Evolutionary conservation across 2,888 invertebrate genomes (phyloP).

Genomic region (Merodon equestris): DNA sequence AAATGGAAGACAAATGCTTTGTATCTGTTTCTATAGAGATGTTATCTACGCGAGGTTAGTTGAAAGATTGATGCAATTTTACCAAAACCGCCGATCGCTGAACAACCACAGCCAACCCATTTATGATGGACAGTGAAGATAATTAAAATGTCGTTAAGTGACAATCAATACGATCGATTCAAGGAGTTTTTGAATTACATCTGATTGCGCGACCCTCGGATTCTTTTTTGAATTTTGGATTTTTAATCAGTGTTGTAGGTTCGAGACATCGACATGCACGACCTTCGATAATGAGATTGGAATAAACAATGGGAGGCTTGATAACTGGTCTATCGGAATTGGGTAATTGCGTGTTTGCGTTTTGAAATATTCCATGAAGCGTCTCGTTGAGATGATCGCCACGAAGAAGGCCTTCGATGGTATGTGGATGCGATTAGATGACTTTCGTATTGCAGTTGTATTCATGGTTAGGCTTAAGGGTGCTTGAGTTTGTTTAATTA

Average conservation of each 20-base stretch:
- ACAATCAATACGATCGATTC: constrained; percentile 22
- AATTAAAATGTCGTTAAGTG: constrained; percentile 49
- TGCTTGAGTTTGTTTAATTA: too few relatives aligned
- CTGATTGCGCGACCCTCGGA: constrained; percentile 24
- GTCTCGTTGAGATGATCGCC: too few relatives aligned
- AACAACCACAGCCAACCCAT: too few relatives aligned
- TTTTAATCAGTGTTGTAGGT: constrained; percentile 6
- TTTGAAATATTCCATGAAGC: too few relatives aligned
- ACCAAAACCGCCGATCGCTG: too few relatives aligned
- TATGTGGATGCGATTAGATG: too few relatives aligned
- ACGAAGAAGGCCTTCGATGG: too few relatives aligned
- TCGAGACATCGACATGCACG: constrained; percentile 13
- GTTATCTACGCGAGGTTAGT: too few relatives aligned
- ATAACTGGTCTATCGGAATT: constrained; percentile 1
- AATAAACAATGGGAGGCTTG: constrained; percentile 24
- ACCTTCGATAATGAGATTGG: constrained; percentile 10
- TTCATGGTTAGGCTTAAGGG: neutral
- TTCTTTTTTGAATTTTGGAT: neutral
- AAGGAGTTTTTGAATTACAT: constrained; percentile 1
- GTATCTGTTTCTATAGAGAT: too few relatives aligned
- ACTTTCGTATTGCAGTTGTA: too few relatives aligned
- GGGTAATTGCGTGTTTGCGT: neutral
- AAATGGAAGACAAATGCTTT: too few relatives aligned
- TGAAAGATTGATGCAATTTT: too few relatives aligned
- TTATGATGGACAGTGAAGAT: constrained; percentile 20